These are phyloP conservation scores for Setipinna tenuifilis DNA, from an alignment of 2,797 vertebrate genomes.

Conservation along the genomic window DNA sequence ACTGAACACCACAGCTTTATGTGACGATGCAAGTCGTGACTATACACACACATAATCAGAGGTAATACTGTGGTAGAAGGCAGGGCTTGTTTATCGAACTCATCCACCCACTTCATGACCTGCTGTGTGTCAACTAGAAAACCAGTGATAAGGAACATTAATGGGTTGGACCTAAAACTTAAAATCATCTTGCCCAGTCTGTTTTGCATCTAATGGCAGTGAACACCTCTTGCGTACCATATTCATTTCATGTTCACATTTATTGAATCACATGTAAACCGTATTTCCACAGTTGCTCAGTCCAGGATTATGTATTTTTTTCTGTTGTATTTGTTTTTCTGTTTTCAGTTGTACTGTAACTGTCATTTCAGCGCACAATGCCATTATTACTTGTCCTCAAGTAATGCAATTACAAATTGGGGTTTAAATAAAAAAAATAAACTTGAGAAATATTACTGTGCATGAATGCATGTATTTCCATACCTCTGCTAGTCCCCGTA, in stretches of 20 bases:
- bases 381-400: constrained; percentile 28
- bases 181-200: neutral
- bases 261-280: neutral
- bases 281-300: neutral
- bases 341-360: constrained; percentile 59
- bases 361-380: constrained; percentile 60
- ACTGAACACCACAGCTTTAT: neutral
- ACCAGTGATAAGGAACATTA: neutral
- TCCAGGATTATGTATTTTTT: neutral
- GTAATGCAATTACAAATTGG: constrained; percentile 20
- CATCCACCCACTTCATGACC: neutral
- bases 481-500: neutral
- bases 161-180: neutral
- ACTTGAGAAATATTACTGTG: neutral
- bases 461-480: constrained; percentile 33
- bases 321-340: too few species aligned
- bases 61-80: neutral
- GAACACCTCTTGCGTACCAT: too few species aligned
- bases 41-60: neutral
- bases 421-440: constrained; percentile 31
- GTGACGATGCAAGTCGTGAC: neutral
- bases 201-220: too few species aligned
- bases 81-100: neutral
- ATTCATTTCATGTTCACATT: neutral
- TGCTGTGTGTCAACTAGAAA: neutral